Evolutionary conservation across 2,888 invertebrate genomes (phyloP), one percentile per base, ranked within the genome.

Genomic region (Melieria picta): DNA sequence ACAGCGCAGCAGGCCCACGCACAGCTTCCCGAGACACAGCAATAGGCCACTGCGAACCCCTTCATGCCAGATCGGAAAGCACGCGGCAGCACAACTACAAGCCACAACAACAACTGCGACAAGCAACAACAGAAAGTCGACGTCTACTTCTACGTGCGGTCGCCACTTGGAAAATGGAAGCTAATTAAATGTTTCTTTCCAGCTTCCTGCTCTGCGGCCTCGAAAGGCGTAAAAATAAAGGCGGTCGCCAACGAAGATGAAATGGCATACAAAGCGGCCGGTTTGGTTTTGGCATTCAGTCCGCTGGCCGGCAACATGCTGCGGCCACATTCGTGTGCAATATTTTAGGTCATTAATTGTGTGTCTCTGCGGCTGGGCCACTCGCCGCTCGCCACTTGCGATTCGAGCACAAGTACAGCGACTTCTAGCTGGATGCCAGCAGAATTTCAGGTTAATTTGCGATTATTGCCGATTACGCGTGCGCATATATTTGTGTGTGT

Each of bases 1-100:
- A 61, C 65, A 30, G 11, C 11, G 43, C 11, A 63, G 48, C 46
- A n/a, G n/a, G 71, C 71, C 71, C 71, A 66, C 71, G 64, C 69
- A 70, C 16, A 58, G 42, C 13, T 30, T 13, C 58, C 13, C 30
- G 30, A 30, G 56, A 46, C 47, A 30, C 69, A n/a, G 69, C 46
- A 62, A 56, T 55, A 46, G n/a, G 56, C 46, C 30, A 47, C 62
- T 7, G 52, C 58, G 45, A 61, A 63, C 48, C 62, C 63, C 69
- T 63, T 69, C 69, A 62, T 45, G 13, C 7, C 6, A 48, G 11
- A 48, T 10, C 50, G 52, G 13, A 52, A 52, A 13, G 52, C 10
- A 5, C 4, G 11, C 13, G 52, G 6, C 11, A 7, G 6, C 4
- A 52, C n/a, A 10, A 11, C 50, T 50, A 11, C 30, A 50, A 50